Evolutionary conservation across 1,140 invertebrate genomes (phyloP), one percentile per base, ranked within the genome.

Genomic region (Bombyx mandarina): DNA sequence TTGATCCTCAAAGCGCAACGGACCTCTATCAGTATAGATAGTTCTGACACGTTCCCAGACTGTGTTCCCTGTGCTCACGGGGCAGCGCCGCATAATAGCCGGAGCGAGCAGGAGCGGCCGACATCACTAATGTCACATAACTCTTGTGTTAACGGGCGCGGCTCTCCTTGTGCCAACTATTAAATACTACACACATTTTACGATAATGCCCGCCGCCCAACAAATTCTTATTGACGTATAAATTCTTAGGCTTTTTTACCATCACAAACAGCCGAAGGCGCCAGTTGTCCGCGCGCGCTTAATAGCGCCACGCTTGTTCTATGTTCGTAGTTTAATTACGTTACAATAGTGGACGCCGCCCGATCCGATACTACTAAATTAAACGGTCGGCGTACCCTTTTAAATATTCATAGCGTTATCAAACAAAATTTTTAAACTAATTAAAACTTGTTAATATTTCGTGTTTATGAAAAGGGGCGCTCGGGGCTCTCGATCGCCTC

Each of bases 161-260:
- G 82, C 77, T 60, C 69, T 69, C 73, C 75, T 81, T 82, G 69
- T 74, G 72, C 75, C 77, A 77, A 80, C 82, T 82, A 82, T 82
- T 82, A 85, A 82, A 81, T 71, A 74, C 78, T 74, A 75, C 78
- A 73, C 74, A 77, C 71, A 66, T 81, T 84, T 84, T 79, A 82
- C 79, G 75, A 78, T 81, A 82, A 82, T 82, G 71, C 75, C 74
- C 77, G 66, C 71, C 80, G 69, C 77, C 75, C 78, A 71, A 77
- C 75, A 76, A 80, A 80, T 70, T 81, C 68, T 73, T 82, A 85
- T 85, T 80, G 78, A 85, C 70, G 79, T 74, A 84, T 84, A 84
- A 84, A 84, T 80, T 80, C 71, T 66, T 57, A 72, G 68, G 62
- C 73, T 77, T 72, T 76, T 79, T 78, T 77, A 74, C 68, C 67